Conservation (phyloP, 2,797 vertebrate genomes). For the Silurus aristotelis region DNA sequence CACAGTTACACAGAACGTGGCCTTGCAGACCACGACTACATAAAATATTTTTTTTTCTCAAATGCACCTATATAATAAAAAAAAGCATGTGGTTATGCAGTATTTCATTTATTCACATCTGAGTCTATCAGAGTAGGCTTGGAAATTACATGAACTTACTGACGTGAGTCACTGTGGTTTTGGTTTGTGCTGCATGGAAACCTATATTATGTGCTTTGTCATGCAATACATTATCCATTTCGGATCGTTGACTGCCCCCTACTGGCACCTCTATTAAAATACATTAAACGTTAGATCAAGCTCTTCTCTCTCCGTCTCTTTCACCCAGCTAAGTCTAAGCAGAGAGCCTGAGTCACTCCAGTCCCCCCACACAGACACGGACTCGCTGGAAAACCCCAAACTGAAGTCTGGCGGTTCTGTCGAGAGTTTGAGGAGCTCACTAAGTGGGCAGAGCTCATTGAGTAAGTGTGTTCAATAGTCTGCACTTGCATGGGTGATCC, state of each 20-base stretch:
- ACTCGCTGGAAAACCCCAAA: slow-evolving; percentile 90
- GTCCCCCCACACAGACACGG: slow-evolving; percentile 76
- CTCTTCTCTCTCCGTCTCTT: slow-evolving; percentile 47
- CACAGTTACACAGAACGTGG: not conserved
- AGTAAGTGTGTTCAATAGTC: slow-evolving; percentile 42
- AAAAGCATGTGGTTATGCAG: not conserved
- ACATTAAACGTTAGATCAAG: not conserved
- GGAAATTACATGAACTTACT: not conserved
- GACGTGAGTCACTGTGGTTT: not conserved
- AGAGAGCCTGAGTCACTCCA: slow-evolving; percentile 82
- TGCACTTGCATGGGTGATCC: slow-evolving; percentile 6
- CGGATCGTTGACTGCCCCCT: slow-evolving; percentile 37
- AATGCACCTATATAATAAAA: not conserved
- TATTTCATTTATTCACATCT: not conserved
- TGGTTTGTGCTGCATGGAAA: not conserved
- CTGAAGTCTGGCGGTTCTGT: slow-evolving; percentile 95
- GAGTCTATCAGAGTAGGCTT: not conserved
- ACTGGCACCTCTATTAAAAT: slow-evolving; percentile 19
- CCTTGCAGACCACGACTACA: not conserved
- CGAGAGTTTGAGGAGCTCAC: slow-evolving; percentile 94
- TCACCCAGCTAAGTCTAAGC: slow-evolving; percentile 79
- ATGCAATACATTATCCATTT: not conserved
- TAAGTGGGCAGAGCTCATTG: slow-evolving; percentile 93
- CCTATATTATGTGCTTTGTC: not conserved
- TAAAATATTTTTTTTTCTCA: not conserved